Conservation (phyloP, 2,113 vertebrate genomes). For the Colaptes auratus region DNA sequence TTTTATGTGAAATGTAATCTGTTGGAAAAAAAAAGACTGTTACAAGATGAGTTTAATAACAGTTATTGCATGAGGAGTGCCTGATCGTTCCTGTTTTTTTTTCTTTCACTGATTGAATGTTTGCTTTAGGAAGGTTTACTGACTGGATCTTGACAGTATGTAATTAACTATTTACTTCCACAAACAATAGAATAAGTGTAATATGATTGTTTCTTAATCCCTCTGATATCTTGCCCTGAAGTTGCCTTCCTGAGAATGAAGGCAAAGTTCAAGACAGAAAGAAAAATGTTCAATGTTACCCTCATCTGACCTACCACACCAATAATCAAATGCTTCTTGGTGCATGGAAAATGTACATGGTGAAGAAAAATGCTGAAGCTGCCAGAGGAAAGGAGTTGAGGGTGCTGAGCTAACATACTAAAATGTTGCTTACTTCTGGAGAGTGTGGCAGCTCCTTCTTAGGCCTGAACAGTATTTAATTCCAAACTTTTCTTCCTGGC, state of each 20-base stretch:
- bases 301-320: background rate
- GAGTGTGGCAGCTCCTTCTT: background rate
- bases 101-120: background rate
- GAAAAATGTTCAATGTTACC: background rate
- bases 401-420: background rate
- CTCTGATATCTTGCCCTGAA: background rate
- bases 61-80: background rate
- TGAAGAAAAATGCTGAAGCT: background rate
- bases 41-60: conserved; percentile 4
- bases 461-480: background rate
- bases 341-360: background rate
- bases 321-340: background rate
- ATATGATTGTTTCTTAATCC: background rate
- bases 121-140: background rate
- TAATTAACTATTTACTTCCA: background rate
- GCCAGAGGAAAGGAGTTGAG: background rate
- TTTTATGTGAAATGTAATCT: conserved; percentile 28
- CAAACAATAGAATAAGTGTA: background rate
- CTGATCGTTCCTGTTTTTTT: background rate
- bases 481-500: background rate
- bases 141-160: background rate
- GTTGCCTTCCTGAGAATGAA: background rate
- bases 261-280: background rate
- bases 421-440: background rate
- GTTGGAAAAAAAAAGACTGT: background rate